Base-by-base conservation (phyloP, 2,888 invertebrate species). In the Geophilus truncorum region DNA sequence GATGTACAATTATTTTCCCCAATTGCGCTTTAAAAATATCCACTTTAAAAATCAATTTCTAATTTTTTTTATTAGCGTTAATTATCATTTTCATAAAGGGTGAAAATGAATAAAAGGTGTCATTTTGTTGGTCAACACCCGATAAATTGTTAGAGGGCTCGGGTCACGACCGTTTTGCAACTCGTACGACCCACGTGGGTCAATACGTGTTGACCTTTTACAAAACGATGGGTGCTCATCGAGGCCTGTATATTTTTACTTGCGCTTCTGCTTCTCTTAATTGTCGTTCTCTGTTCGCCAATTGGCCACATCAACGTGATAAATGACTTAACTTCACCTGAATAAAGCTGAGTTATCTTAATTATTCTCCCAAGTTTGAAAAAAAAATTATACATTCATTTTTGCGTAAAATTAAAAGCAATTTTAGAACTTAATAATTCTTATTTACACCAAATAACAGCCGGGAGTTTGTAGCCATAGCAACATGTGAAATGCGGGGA, bases 151-250 rank as follows among this genome's bases (percentile, higher is more conserved):
- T 45, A 45, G 18, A 45, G 45, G 45, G 5, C 4, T 45, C n/a
- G 25, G 28, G 70, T 70, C 70, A 23, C 28, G 70, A 70, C 70
- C 70, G 10, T 28, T 28, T n/a, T 70, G 28, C 51, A 12, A 12
- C 18, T 45, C 45, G n/a, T 45, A 15, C n/a, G 25, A 23, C 70
- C 70, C 70, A 70, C 70, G n/a, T 70, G 70, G 70, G 70, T 70
- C 70, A 70, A 70, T 70, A 28, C 70, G 3, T 15, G 28, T 70
- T 70, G 70, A 70, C 70, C 70, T 70, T 70, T 70, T 70, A 23
- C 70, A 70, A 70, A 70, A 70, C 70, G 70, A 70, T 70, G 70
- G 70, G 70, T 70, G 70, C 12, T 25, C 70, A 28, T 70, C 28
- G 70, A 70, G 70, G 70, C 25, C 25, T 15, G 12, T 28, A 25